A percentile compares a stretch with the other conserved stretches of the same genome.
These are phyloP conservation scores for Aulostomus chinensis DNA, from an alignment of 2,797 vertebrate species.

Conservation along the genomic window DNA sequence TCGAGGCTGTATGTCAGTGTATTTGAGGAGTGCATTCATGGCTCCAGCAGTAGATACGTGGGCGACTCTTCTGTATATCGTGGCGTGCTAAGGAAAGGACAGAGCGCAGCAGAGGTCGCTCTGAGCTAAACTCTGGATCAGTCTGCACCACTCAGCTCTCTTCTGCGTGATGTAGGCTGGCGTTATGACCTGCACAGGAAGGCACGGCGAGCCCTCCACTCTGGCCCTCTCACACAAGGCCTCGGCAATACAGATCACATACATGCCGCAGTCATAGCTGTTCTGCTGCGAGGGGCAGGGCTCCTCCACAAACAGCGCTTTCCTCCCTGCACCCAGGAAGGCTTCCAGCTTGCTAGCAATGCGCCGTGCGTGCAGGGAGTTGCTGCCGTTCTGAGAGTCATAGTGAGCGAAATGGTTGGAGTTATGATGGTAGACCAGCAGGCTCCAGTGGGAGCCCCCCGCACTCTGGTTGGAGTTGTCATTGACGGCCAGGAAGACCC, in stretches of 20 bases:
- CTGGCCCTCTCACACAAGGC: conserved; percentile 84
- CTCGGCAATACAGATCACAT: conserved; percentile 93
- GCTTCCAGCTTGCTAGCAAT: conserved; percentile 87
- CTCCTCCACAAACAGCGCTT: conserved; percentile 86
- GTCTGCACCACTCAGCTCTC: conserved; percentile 88
- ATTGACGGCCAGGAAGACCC: conserved; percentile 93
- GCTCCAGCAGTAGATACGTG: conserved; percentile 53
- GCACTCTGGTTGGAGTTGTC: conserved; percentile 92
- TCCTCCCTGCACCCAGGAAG: conserved; percentile 80
- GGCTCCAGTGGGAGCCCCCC: conserved; percentile 96
- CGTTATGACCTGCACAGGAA: conserved; percentile 85
- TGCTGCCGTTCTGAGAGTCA: conserved; percentile 91
- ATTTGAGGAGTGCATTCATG: conserved; percentile 56
- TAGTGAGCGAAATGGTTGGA: conserved; percentile 90
- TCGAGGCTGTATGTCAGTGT: conserved; percentile 24
- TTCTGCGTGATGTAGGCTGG: conserved; percentile 91
- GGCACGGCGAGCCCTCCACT: conserved; percentile 74
- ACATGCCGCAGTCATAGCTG: conserved; percentile 99
- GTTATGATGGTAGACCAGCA: conserved; percentile 88
- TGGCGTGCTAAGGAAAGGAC: conserved; percentile 41
- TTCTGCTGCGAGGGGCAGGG: conserved; percentile 92
- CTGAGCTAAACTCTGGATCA: conserved; percentile 82
- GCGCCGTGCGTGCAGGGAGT: conserved; percentile 87
- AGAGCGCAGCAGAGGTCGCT: conserved; percentile 57
- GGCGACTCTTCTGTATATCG: conserved; percentile 36